Percentiles rank a stretch among this genome's conserved stretches.
These are phyloP conservation scores for Merluccius polli DNA, from an alignment of 2,797 vertebrate genomes.

Conservation along the genomic window DNA sequence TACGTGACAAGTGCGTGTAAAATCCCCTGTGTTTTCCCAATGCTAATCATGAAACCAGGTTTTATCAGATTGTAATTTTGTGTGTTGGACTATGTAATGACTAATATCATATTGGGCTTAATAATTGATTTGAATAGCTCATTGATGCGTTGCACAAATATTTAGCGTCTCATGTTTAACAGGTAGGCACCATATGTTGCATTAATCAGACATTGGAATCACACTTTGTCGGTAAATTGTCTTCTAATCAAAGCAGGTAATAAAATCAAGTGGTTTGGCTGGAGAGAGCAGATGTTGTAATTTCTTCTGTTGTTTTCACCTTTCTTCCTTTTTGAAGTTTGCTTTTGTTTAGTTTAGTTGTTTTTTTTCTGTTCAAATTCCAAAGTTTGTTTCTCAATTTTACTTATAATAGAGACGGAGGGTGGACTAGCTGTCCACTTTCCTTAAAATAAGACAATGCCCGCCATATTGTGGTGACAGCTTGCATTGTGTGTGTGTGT, in stretches of 20 bases:
- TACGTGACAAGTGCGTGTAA: slow-evolving; percentile 46
- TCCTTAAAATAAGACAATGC: slow-evolving; percentile 71
- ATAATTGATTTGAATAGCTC: slow-evolving; percentile 67
- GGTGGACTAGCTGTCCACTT: slow-evolving; percentile 73
- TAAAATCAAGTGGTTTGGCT: slow-evolving; percentile 66
- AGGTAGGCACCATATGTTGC: slow-evolving; percentile 70
- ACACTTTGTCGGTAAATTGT: slow-evolving; percentile 70
- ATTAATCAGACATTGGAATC: slow-evolving; percentile 71
- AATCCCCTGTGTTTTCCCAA: slow-evolving; percentile 71
- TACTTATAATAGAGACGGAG: slow-evolving; percentile 69
- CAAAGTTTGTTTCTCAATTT: slow-evolving; percentile 63
- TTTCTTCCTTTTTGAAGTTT: slow-evolving; percentile 21
- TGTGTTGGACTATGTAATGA: slow-evolving; percentile 79
- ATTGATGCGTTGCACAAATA: slow-evolving; percentile 61
- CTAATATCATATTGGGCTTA: slow-evolving; percentile 69
- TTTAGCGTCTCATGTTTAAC: slow-evolving; percentile 67
- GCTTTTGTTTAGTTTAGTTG: slow-evolving; percentile 22
- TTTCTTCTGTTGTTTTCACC: slow-evolving; percentile 66
- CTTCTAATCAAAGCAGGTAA: slow-evolving; percentile 70
- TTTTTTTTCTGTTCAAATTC: slow-evolving; percentile 48
- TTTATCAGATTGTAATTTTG: slow-evolving; percentile 78
- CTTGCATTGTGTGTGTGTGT: slow-evolving; percentile 63
- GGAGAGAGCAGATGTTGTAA: slow-evolving; percentile 65
- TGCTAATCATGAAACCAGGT: slow-evolving; percentile 73
- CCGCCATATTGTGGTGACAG: slow-evolving; percentile 72